phyloP scores from a whole-genome alignment of 2,888 invertebrate species.

The Criorhina ranunculi region DNA sequence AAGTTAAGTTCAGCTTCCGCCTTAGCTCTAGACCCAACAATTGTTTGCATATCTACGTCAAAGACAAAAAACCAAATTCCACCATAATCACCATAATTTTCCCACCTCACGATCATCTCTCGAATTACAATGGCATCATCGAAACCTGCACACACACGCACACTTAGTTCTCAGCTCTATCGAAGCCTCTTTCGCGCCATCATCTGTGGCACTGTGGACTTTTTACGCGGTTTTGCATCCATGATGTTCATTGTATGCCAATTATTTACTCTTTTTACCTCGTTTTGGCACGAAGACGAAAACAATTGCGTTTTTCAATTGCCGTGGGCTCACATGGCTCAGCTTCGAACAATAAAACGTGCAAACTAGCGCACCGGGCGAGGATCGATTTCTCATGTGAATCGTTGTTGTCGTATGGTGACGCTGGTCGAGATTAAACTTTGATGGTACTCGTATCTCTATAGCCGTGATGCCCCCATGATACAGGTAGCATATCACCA shows the following conservation, averaged over 20 bases:
- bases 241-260: constrained; percentile 69
- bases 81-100: constrained; percentile 69
- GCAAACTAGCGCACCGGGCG: constrained; percentile 44
- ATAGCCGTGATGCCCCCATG: constrained; percentile 49
- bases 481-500: constrained; percentile 62
- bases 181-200: constrained; percentile 26
- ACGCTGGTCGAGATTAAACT: constrained; percentile 43
- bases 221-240: constrained; percentile 70
- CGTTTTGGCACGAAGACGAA: constrained; percentile 53
- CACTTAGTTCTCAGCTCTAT: constrained; percentile 56
- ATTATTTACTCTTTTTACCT: constrained; percentile 54
- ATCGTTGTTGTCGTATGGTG: constrained; percentile 26
- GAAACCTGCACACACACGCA: constrained; percentile 62
- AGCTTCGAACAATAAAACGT: constrained; percentile 67
- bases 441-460: constrained; percentile 57
- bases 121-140: constrained; percentile 64
- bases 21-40: too few relatives aligned
- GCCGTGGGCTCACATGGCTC: constrained; percentile 61
- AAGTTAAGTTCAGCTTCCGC: too few relatives aligned
- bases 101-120: constrained; percentile 74
- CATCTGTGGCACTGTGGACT: constrained; percentile 25
- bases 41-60: too few relatives aligned
- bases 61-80: constrained; percentile 15
- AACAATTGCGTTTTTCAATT: constrained; percentile 71
- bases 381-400: constrained; percentile 76